Evolutionary conservation across 2,888 invertebrate genomes (phyloP).

Genomic region (Rhyacophila evoluta): DNA sequence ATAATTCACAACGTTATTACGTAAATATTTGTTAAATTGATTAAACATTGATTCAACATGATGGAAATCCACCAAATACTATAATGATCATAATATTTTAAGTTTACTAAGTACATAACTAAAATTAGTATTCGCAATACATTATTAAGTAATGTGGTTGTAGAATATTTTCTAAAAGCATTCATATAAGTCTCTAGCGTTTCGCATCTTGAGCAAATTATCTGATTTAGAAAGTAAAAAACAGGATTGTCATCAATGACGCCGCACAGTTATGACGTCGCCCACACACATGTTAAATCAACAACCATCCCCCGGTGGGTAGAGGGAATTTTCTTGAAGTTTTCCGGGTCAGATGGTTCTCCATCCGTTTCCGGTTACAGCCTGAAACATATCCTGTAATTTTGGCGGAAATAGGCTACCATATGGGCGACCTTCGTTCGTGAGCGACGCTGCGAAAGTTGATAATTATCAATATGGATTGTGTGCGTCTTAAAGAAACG

Average conservation of each 20-base stretch:
- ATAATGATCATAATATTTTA: too few species aligned
- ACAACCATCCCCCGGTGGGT: background rate
- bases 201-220: background rate
- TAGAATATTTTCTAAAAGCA: too few species aligned
- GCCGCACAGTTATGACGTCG: background rate
- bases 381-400: background rate
- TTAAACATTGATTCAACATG: too few species aligned
- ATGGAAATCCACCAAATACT: too few species aligned
- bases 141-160: too few species aligned
- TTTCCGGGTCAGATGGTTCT: background rate
- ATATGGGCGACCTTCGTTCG: conserved; percentile 7
- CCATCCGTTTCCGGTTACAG: background rate
- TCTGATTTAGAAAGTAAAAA: background rate
- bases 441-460: background rate
- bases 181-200: too few species aligned
- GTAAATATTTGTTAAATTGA: too few species aligned
- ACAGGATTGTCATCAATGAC: background rate
- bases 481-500: background rate
- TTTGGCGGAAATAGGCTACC: background rate
- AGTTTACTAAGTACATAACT: too few species aligned
- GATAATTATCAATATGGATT: background rate
- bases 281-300: background rate
- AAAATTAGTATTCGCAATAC: too few species aligned
- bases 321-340: background rate
- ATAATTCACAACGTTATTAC: too few species aligned